phyloP scores from a whole-genome alignment of 1,140 invertebrate genomes.

The Whitmania pigra region DNA sequence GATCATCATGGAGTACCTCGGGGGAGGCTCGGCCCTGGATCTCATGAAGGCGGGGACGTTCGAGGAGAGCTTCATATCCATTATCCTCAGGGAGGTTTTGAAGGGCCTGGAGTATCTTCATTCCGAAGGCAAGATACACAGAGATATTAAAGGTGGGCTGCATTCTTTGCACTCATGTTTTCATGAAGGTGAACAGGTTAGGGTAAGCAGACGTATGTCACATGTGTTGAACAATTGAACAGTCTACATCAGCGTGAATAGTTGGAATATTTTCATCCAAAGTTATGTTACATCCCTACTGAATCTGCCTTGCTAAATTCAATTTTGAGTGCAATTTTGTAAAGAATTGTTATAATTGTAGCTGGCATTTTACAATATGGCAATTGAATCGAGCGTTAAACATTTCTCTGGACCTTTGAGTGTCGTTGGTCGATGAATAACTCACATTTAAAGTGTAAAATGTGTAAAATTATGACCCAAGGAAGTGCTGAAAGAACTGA shows the following conservation, averaged over 20 bases:
- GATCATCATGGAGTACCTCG: slow-evolving; percentile 99
- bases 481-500: too few relatives aligned
- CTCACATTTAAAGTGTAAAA: too few relatives aligned
- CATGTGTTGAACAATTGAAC: not conserved
- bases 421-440: too few relatives aligned
- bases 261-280: not conserved
- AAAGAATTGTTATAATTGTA: not conserved
- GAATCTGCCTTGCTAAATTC: not conserved
- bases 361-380: not conserved
- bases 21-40: slow-evolving; percentile 93
- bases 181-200: not conserved
- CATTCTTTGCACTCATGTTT: not conserved
- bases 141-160: slow-evolving; percentile 79
- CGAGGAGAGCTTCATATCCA: slow-evolving; percentile 96
- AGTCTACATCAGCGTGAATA: not conserved
- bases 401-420: too few relatives aligned
- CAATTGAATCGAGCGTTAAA: too few relatives aligned
- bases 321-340: not conserved
- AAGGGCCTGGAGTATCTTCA: slow-evolving; percentile 97
- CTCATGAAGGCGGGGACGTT: slow-evolving; percentile 96
- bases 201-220: not conserved
- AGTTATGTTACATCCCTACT: not conserved
- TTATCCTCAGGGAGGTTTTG: slow-evolving; percentile 87
- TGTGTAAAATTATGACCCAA: too few relatives aligned
- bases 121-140: slow-evolving; percentile 88